phyloP scores from a whole-genome alignment of 2,888 invertebrate genomes.

The Octodonta nipae region DNA sequence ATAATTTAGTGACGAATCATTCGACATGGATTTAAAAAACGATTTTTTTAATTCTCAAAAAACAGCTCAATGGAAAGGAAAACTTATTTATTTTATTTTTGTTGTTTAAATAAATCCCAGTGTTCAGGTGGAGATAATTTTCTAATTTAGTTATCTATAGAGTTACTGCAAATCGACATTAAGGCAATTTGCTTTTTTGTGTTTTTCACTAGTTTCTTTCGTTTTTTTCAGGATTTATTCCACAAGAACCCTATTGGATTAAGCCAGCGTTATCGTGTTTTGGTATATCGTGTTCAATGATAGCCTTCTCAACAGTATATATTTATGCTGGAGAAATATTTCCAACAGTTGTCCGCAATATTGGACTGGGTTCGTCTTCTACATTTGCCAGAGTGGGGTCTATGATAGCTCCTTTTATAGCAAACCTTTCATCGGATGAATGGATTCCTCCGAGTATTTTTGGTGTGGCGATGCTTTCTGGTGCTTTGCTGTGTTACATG shows the following conservation, averaged over 20 bases:
- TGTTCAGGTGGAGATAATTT: too few species aligned
- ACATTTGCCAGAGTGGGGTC: conserved; percentile 76
- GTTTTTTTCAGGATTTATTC: not conserved
- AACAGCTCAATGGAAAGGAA: too few species aligned
- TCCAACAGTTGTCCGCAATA: conserved; percentile 76
- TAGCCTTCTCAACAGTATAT: not conserved
- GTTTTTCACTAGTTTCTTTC: too few species aligned
- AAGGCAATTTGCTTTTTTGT: too few species aligned
- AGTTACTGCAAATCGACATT: too few species aligned
- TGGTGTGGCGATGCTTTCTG: conserved; percentile 53
- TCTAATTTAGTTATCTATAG: too few species aligned
- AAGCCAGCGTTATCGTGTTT: not conserved
- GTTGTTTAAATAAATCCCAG: too few species aligned
- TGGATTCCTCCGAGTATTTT: conserved; percentile 51
- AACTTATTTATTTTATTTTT: too few species aligned
- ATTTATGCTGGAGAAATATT: conserved; percentile 44
- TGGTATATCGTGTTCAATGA: not conserved
- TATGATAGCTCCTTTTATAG: conserved; percentile 67
- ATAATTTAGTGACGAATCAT: too few species aligned
- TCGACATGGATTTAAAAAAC: too few species aligned
- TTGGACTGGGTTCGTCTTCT: conserved; percentile 72
- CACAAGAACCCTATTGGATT: not conserved
- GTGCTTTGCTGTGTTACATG: conserved; percentile 50
- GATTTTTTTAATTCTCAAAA: too few species aligned
- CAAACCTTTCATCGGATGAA: conserved; percentile 39